Evolutionary conservation across 92 coral and sea anemone species (phyloP).

Genomic region (Anthopleura xanthogrammica): DNA sequence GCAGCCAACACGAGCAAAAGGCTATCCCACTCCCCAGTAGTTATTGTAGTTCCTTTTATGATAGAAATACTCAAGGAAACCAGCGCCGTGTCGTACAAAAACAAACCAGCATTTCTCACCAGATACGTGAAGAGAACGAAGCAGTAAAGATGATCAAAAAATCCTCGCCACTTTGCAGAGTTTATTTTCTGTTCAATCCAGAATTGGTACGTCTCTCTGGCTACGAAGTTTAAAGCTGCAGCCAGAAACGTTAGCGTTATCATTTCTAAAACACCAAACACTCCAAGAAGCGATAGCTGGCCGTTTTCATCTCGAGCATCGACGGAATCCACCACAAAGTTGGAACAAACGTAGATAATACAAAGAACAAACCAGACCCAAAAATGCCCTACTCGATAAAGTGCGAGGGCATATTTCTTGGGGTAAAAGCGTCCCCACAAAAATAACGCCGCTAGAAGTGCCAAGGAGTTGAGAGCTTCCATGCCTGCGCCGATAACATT

Average conservation of each 20-base stretch:
- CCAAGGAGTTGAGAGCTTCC: slow-evolving; percentile 54
- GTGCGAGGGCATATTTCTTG: slow-evolving; percentile 41
- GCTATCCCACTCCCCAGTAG: slow-evolving; percentile 55
- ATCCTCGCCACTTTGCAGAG: slow-evolving; percentile 18
- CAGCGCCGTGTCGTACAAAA: slow-evolving; percentile 77
- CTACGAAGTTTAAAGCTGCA: slow-evolving; percentile 51
- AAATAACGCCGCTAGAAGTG: slow-evolving; percentile 41
- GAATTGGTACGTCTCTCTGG: slow-evolving; percentile 47
- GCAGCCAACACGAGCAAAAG: slow-evolving; percentile 53
- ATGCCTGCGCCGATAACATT: slow-evolving; percentile 38
- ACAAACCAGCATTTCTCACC: slow-evolving; percentile 61
- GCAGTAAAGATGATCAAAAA: slow-evolving; percentile 23
- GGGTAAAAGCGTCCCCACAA: slow-evolving; percentile 54
- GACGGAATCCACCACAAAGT: slow-evolving; percentile 30
- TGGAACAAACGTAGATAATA: slow-evolving; percentile 21
- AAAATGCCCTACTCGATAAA: slow-evolving; percentile 64
- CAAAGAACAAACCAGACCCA: slow-evolving; percentile 72
- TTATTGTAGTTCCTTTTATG: slow-evolving; percentile 26
- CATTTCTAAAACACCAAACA: slow-evolving; percentile 30
- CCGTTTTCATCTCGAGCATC: slow-evolving; percentile 22
- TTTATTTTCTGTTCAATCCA: slow-evolving; percentile 30
- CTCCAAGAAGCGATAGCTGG: slow-evolving; percentile 22
- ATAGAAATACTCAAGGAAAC: slow-evolving; percentile 74
- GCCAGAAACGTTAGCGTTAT: slow-evolving; percentile 41
- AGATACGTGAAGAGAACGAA: slow-evolving; percentile 52